Conservation (phyloP, 92 coral and sea anemone genomes). For the Epizoanthus rinbou region DNA sequence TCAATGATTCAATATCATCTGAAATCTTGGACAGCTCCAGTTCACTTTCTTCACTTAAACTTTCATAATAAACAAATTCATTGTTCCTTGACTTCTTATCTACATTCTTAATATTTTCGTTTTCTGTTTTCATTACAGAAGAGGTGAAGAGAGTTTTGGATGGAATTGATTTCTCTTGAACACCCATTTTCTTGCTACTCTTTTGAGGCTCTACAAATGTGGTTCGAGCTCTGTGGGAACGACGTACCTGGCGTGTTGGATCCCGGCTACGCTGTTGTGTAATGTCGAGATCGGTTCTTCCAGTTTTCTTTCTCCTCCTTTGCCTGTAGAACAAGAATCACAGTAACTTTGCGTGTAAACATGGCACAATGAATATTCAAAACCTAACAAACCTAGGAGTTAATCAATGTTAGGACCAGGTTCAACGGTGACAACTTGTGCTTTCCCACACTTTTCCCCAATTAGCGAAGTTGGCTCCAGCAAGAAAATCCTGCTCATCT, state of each 20-base stretch:
- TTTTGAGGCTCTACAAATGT: background rate
- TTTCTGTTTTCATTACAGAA: background rate
- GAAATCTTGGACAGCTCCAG: slow-evolving; percentile 84
- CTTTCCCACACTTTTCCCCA: too few relatives aligned
- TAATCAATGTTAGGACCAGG: background rate
- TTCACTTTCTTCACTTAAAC: slow-evolving; percentile 87
- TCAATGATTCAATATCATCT: slow-evolving; percentile 57
- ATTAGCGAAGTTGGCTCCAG: too few relatives aligned
- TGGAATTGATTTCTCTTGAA: background rate
- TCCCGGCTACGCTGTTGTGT: background rate
- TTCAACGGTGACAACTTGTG: too few relatives aligned
- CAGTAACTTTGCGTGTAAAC: background rate
- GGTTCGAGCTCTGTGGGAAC: slow-evolving; percentile 4
- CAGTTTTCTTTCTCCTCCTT: slow-evolving; percentile 14
- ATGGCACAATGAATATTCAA: background rate
- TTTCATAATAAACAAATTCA: slow-evolving; percentile 40
- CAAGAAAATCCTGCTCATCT: too few relatives aligned
- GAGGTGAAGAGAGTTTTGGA: background rate
- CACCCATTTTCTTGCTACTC: slow-evolving; percentile 3
- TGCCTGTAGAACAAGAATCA: slow-evolving; percentile 16
- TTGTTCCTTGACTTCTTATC: background rate
- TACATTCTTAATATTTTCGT: background rate
- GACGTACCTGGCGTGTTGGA: background rate
- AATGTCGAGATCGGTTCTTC: background rate
- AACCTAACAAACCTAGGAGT: background rate